A percentile compares a stretch with the other conserved stretches of the same genome.
Evolutionary conservation across 2,888 invertebrate genomes (phyloP).

Genomic region (Protonemura montana): DNA sequence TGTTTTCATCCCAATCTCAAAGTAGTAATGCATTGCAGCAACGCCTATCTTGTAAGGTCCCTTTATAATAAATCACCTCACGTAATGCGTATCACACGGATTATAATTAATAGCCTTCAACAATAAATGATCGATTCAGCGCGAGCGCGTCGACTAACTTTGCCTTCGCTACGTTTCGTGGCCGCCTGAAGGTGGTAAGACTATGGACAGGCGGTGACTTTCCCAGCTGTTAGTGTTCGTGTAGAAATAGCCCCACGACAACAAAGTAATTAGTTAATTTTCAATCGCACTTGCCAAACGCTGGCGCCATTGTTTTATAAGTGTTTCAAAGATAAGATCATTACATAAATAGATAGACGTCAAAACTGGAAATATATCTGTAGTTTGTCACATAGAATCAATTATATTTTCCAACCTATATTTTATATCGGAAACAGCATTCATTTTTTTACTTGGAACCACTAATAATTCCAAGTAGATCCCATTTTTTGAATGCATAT

Average conservation of each 20-base stretch:
- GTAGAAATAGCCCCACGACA: neutral
- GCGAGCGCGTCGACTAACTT: neutral
- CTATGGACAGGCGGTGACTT: neutral
- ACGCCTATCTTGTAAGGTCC: neutral
- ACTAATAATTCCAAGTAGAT: too few species aligned
- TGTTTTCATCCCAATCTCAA: neutral
- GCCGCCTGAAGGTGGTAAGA: neutral
- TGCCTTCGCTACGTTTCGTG: neutral
- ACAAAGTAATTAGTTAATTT: neutral
- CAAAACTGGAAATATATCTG: too few species aligned
- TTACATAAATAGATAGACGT: neutral
- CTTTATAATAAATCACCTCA: neutral
- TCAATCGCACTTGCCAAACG: neutral
- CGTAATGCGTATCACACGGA: neutral
- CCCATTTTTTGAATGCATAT: too few species aligned
- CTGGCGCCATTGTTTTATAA: neutral
- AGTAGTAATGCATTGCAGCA: neutral
- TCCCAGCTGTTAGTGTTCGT: neutral
- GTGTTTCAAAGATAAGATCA: neutral
- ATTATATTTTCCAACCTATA: too few species aligned
- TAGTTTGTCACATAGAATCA: too few species aligned
- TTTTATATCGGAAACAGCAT: too few species aligned
- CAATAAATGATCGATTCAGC: constrained; percentile 14
- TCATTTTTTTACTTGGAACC: too few species aligned
- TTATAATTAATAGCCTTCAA: constrained; percentile 19